Evolutionary conservation across 2,113 vertebrate species (phyloP).

Genomic region (Addax nasomaculatus): DNA sequence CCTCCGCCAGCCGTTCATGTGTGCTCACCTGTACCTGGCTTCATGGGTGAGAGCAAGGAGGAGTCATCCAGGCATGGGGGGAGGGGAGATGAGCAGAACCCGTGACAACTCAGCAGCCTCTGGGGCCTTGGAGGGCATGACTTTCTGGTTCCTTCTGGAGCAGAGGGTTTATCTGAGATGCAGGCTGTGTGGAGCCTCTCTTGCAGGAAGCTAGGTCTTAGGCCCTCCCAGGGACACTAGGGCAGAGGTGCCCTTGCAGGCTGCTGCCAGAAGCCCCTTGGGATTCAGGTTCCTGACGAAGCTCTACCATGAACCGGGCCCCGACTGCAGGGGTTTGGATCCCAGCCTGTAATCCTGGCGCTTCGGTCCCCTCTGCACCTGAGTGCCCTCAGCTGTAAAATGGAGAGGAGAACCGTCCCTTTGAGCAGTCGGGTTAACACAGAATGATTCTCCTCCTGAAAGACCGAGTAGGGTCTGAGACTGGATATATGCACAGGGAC

Average conservation of each 20-base stretch:
- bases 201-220: neutral
- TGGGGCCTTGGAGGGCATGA: neutral
- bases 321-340: neutral
- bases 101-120: fast-evolving
- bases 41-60: neutral
- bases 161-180: neutral
- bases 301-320: neutral
- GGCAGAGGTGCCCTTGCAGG: neutral
- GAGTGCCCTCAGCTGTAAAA: neutral
- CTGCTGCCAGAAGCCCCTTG: neutral
- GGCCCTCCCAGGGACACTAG: neutral
- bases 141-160: neutral
- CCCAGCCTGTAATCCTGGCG: neutral
- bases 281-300: neutral
- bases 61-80: too few species aligned
- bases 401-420: neutral
- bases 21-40: neutral
- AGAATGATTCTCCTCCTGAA: neutral
- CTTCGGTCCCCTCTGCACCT: neutral
- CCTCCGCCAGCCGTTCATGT: fast-evolving
- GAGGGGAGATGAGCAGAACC: neutral
- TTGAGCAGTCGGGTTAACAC: fast-evolving
- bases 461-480: fast-evolving
- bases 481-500: neutral
- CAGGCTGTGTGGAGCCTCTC: neutral